These are phyloP conservation scores for Ptychoptera albimana DNA, from an alignment of 2,888 invertebrate species.

Conservation along the genomic window DNA sequence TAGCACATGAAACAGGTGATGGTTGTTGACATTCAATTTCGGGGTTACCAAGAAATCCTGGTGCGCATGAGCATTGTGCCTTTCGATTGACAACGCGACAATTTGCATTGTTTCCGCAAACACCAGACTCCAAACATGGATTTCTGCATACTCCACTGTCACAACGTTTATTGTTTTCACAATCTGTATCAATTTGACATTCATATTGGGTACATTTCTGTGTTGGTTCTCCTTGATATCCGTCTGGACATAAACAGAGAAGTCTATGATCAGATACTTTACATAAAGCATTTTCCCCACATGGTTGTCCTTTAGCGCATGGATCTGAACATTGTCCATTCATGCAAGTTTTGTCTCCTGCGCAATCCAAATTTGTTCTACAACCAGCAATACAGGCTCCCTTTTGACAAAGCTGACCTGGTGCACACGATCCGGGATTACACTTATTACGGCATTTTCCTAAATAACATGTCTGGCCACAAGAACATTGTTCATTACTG, in stretches of 20 bases:
- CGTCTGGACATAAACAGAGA: conserved; percentile 75
- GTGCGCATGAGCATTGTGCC: conserved; percentile 63
- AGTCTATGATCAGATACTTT: conserved; percentile 64
- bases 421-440: conserved; percentile 48
- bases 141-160: conserved; percentile 60
- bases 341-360: conserved; percentile 57
- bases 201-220: conserved; percentile 60
- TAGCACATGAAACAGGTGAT: conserved; percentile 54
- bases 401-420: conserved; percentile 59
- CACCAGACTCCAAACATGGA: conserved; percentile 58
- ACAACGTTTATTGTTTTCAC: conserved; percentile 62
- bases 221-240: conserved; percentile 66
- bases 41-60: conserved; percentile 57
- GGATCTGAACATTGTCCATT: conserved; percentile 53
- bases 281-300: conserved; percentile 69
- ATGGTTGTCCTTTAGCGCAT: conserved; percentile 48
- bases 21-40: conserved; percentile 49
- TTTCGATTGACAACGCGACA: conserved; percentile 61
- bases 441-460: conserved; percentile 63
- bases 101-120: conserved; percentile 72
- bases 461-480: conserved; percentile 61
- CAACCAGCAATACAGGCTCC: conserved; percentile 69
- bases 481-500: conserved; percentile 51
- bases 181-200: conserved; percentile 60
- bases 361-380: conserved; percentile 61